Evolutionary conservation across 1,140 invertebrate genomes (phyloP), one percentile per base, ranked within the genome.

Genomic region (Cotesia chilonis): DNA sequence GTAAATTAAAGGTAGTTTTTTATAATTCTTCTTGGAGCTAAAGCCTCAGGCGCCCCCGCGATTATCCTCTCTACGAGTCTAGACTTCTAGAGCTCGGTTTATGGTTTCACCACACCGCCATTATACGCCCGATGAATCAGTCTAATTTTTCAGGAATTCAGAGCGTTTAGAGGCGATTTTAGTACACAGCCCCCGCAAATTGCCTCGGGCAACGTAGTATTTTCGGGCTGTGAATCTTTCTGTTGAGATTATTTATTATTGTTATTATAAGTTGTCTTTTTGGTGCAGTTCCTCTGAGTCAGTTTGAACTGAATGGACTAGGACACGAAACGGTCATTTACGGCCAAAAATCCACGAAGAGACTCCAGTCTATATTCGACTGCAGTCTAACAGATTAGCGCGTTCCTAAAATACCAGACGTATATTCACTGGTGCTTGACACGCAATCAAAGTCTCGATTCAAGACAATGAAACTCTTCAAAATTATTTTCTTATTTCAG

Each of bases 341-440:
- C 20, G 20, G 6, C 38, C 37, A n/a, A 41, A 64, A 37, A 64
- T 47, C 12, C 6, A 36, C 17, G 17, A 71, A 64, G 28, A 63
- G 28, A 63, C 20, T 55, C 37, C 51, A 41, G 68, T 60, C 51
- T 41, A 28, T 28, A 28, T 28, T 28, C 28, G 28, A 28, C 28
- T 28, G 28, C 28, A 28, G 28, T 28, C 3, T 28, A 28, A 52
- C 6, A 47, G 68, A 17, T 63, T 52, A 69, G 47, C 71, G 73
- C 76, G 76, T 78, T 80, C 76, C 69, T 71, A 54, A 75, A 72
- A 81, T 80, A 76, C 80, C 79, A 76, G 75, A 77, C 73, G 28
- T 28, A 28, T 1, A 28, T 28, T 41, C n/a, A 54, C 6, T 17
- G 51, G 17, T 51, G 36, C 12, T n/a, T 64, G 38, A 36, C 69